Evolutionary conservation across 2,797 vertebrate species (phyloP).

Genomic region (Eutrigla gurnardus): DNA sequence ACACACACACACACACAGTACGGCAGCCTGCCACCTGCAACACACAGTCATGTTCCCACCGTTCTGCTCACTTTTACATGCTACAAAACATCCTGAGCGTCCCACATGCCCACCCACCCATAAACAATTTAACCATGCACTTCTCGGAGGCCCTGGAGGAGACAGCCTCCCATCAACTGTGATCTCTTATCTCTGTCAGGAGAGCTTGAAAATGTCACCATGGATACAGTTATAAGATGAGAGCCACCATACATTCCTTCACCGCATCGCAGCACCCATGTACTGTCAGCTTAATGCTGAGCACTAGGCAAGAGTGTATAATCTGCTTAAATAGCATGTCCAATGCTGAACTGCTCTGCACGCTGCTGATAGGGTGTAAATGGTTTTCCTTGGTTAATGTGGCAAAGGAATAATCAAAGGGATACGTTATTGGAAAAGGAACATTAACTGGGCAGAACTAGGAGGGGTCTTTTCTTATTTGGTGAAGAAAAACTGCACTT

Average conservation of each 20-base stretch:
- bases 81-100: conserved; percentile 16
- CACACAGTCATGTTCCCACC: background rate
- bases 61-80: conserved; percentile 16
- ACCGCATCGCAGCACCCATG: conserved; percentile 21
- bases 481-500: conserved; percentile 39
- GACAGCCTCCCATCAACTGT: conserved; percentile 2
- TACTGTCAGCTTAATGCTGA: conserved; percentile 46
- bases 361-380: conserved; percentile 43
- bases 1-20: conserved; percentile 11
- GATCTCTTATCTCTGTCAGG: conserved; percentile 47
- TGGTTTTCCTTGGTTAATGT: conserved; percentile 53
- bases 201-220: conserved; percentile 44
- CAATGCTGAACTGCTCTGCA: conserved; percentile 43
- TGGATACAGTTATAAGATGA: conserved; percentile 33
- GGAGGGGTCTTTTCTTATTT: conserved; percentile 29
- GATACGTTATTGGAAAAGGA: conserved; percentile 51
- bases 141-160: conserved; percentile 30
- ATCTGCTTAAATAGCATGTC: conserved; percentile 69
- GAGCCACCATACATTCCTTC: conserved; percentile 36
- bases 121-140: conserved; percentile 39
- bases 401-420: conserved; percentile 46
- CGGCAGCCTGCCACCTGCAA: conserved; percentile 4
- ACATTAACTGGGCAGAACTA: conserved; percentile 49
- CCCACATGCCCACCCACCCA: conserved; percentile 17
- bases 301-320: conserved; percentile 50